These are phyloP conservation scores for Ictalurus furcatus DNA, from an alignment of 2,113 vertebrate genomes.

Conservation along the genomic window DNA sequence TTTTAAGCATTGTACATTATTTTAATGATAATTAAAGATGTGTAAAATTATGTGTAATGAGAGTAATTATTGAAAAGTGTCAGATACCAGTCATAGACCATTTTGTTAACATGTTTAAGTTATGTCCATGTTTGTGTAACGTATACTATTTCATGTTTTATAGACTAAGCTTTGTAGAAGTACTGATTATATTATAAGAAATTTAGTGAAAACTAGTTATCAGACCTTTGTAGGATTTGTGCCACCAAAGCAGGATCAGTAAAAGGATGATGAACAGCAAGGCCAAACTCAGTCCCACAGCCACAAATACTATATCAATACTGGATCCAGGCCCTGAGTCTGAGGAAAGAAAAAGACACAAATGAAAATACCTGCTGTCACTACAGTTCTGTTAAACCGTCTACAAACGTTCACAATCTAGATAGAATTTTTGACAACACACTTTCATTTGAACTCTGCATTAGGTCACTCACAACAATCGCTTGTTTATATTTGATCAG, in stretches of 20 bases:
- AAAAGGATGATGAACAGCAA: constrained; percentile 31
- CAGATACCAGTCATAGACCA: neutral
- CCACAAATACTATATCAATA: neutral
- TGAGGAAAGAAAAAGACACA: constrained; percentile 1
- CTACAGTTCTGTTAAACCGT: neutral
- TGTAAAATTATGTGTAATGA: neutral
- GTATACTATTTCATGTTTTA: neutral
- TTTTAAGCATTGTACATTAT: neutral
- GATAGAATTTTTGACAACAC: too few relatives aligned
- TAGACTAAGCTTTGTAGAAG: neutral
- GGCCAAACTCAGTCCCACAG: neutral
- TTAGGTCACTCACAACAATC: neutral
- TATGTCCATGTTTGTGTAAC: neutral
- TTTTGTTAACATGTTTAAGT: neutral
- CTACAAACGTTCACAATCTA: neutral
- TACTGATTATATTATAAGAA: neutral
- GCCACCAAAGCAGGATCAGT: constrained; percentile 33
- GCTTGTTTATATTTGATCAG: too few relatives aligned
- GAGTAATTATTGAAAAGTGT: neutral
- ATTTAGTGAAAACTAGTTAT: neutral
- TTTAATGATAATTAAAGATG: too few relatives aligned
- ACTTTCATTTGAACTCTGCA: constrained; percentile 1
- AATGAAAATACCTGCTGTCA: neutral
- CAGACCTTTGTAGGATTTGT: constrained; percentile 51
- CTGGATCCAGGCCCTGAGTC: neutral